Evolutionary conservation across 1,140 invertebrate genomes (phyloP).

Genomic region (Brachionus rubens): DNA sequence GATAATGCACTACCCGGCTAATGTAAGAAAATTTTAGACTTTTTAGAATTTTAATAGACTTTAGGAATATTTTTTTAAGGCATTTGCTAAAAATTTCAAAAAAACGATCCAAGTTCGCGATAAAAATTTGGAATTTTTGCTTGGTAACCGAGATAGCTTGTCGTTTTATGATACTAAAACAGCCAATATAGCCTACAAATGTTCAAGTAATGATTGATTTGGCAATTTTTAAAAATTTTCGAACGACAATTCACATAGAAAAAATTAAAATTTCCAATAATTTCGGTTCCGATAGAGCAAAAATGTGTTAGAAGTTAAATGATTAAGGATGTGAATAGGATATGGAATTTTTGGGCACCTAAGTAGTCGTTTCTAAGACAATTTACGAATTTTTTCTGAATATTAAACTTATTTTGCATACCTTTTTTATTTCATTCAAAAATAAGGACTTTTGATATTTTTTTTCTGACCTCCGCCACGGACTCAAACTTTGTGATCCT

Average conservation of each 20-base stretch:
- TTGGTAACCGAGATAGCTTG: constrained; percentile 55
- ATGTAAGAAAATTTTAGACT: constrained; percentile 47
- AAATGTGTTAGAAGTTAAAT: no score
- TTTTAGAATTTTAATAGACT: constrained; percentile 46
- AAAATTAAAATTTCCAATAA: no score
- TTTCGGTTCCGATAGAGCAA: no score
- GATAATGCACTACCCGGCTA: constrained; percentile 58
- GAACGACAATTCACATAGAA: neutral
- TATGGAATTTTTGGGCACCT: no score
- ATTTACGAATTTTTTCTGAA: no score
- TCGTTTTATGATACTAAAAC: constrained; percentile 57
- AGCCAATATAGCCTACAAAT: constrained; percentile 52
- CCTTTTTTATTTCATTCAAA: no score
- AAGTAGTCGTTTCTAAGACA: no score
- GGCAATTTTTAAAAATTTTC: neutral
- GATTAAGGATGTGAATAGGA: no score
- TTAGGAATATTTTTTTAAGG: constrained; percentile 43
- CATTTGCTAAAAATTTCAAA: constrained; percentile 50
- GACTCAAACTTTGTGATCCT: no score
- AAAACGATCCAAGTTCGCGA: constrained; percentile 58
- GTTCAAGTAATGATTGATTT: constrained; percentile 33
- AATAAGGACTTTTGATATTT: no score
- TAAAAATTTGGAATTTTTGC: constrained; percentile 56
- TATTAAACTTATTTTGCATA: no score
- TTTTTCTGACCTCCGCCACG: no score